Evolutionary conservation across 2,888 invertebrate species (phyloP).

Genomic region (Pterostichus madidus): DNA sequence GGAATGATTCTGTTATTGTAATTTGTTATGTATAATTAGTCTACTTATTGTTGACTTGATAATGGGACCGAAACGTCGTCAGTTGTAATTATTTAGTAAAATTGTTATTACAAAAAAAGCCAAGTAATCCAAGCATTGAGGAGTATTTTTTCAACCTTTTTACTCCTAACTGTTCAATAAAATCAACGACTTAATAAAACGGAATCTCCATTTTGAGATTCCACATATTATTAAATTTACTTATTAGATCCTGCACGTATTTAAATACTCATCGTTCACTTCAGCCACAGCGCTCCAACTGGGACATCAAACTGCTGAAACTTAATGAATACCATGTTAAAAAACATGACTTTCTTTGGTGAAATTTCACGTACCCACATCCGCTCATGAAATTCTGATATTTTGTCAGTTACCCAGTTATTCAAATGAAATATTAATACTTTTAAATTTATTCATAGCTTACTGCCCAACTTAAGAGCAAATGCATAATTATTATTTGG

Average conservation of each 20-base stretch:
- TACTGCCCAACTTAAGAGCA: constrained; percentile 5
- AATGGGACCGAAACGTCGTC: no score
- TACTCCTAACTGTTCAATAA: no score
- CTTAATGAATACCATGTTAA: background rate
- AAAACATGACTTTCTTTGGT: constrained; percentile 12
- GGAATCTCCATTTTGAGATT: no score
- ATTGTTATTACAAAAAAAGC: no score
- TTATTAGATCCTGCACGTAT: background rate
- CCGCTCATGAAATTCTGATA: constrained; percentile 5
- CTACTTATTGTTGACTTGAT: no score
- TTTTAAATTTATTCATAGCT: constrained; percentile 10
- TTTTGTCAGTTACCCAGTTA: constrained; percentile 4
- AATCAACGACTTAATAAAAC: no score
- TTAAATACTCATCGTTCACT: background rate
- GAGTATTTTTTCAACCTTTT: no score
- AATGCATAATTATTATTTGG: constrained; percentile 15
- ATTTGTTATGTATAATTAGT: no score
- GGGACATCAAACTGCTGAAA: background rate
- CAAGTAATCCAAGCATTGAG: no score
- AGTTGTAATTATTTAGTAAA: no score
- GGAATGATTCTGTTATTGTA: no score
- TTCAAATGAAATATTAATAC: constrained; percentile 12
- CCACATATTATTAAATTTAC: no score
- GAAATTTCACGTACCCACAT: background rate
- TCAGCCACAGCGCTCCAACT: background rate